Conservation (phyloP, 53 echinoderm and acorn worm species). For the Arbacia lixula region DNA sequence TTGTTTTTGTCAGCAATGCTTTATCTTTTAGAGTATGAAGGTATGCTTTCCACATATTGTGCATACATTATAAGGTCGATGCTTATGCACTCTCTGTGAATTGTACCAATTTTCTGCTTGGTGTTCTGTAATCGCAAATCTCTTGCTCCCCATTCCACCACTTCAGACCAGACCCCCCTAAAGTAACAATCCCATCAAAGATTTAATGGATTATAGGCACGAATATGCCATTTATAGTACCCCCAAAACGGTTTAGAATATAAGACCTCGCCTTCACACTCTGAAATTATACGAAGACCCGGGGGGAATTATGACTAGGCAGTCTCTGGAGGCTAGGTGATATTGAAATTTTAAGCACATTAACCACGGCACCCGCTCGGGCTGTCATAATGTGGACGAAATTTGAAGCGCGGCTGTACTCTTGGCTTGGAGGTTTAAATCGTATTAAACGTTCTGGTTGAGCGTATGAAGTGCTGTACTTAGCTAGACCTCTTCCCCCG, state of each 20-base stretch:
- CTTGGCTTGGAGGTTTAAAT: conserved; percentile 23
- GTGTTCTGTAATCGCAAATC: too few relatives aligned
- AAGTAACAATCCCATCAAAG: conserved; percentile 52
- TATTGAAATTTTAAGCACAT: conserved; percentile 58
- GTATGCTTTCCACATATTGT: too few relatives aligned
- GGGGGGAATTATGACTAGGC: conserved; percentile 35
- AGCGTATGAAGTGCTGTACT: conserved; percentile 40
- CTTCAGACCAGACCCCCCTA: background rate
- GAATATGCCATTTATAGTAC: conserved; percentile 27
- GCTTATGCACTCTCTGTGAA: too few relatives aligned
- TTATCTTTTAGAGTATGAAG: too few relatives aligned
- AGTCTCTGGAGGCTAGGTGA: conserved; percentile 14
- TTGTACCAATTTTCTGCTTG: too few relatives aligned
- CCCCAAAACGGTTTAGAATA: background rate
- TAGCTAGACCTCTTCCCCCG: background rate
- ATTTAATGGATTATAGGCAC: conserved; percentile 47
- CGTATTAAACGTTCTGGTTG: conserved; percentile 50
- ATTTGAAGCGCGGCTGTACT: conserved; percentile 36
- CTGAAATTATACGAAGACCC: conserved; percentile 25
- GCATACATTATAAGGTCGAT: too few relatives aligned
- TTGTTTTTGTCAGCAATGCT: too few relatives aligned
- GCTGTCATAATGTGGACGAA: conserved; percentile 45
- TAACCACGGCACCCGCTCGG: conserved; percentile 32
- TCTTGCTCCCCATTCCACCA: background rate
- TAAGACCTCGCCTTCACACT: background rate